These are phyloP conservation scores for Eulemur coronatus DNA, from an alignment of 2,797 vertebrate genomes.

Conservation along the genomic window DNA sequence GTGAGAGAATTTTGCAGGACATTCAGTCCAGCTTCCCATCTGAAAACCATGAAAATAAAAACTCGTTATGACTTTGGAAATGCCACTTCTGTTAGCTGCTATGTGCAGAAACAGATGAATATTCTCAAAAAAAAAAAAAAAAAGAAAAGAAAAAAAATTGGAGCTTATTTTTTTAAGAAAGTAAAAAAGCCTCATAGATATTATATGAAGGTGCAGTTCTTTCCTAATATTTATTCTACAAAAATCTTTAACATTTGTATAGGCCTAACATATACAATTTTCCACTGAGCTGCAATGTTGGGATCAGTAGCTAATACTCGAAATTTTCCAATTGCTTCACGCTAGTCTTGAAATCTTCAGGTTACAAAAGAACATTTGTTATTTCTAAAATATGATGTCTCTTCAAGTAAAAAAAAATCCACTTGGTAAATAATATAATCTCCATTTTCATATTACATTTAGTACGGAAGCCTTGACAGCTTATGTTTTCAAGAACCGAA, in stretches of 20 bases:
- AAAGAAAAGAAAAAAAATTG: neutral
- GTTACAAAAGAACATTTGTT: constrained; percentile 10
- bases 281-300: neutral
- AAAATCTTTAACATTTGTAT: constrained; percentile 9
- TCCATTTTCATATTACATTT: constrained; percentile 3
- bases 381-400: neutral
- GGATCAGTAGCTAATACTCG: neutral
- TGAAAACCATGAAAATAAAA: constrained; percentile 51
- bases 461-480: neutral
- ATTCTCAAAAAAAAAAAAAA: constrained; percentile 20
- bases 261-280: neutral
- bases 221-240: neutral
- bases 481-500: neutral
- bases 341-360: neutral
- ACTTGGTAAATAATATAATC: neutral
- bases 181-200: neutral
- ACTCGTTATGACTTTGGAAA: constrained; percentile 68
- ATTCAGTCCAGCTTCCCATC: constrained; percentile 44
- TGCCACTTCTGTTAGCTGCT: constrained; percentile 51
- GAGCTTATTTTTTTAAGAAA: neutral
- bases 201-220: neutral
- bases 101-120: constrained; percentile 43
- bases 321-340: constrained; percentile 26
- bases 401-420: neutral
- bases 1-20: constrained; percentile 1